Evolutionary conservation across 2,888 invertebrate species (phyloP), one percentile per base, ranked within the genome.

Genomic region (Calliscelio sp.): DNA sequence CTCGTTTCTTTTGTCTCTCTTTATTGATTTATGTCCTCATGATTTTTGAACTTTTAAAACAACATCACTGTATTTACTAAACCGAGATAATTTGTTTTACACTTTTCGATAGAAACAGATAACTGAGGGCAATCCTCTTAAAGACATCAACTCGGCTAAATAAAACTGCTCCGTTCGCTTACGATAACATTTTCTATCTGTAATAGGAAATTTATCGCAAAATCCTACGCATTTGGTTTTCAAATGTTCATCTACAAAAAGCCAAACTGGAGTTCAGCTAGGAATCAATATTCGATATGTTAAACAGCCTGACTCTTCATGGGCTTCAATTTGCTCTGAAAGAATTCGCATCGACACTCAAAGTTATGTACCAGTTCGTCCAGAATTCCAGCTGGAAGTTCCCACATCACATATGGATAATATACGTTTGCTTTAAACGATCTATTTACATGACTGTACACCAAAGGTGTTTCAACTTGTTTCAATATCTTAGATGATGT

Each of bases 371-470:
- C 18, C 59, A 46, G 16, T 22, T 32, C 28, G 32, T 55, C 25
- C 38, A 61, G n/a, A 63, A 75, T 41, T 22, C 65, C 65, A 66
- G 46, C 46, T 75, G 66, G 57, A 46, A 25, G 46, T 75, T 66
- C 66, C 65, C 66, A 57, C 65, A 66, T 32, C 57, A 46, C 53
- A 74, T 44, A 38, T 24, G n/a, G n/a, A n/a, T n/a, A n/a, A n/a
- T n/a, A n/a, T n/a, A n/a, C n/a, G n/a, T n/a, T n/a, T n/a, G n/a
- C n/a, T n/a, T n/a, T n/a, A n/a, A n/a, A n/a, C n/a, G n/a, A n/a
- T n/a, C n/a, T n/a, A n/a, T n/a, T n/a, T n/a, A n/a, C n/a, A n/a
- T n/a, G n/a, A n/a, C n/a, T n/a, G n/a, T n/a, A n/a, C n/a, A n/a
- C n/a, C n/a, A n/a, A n/a, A n/a, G n/a, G n/a, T n/a, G n/a, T n/a